phyloP scores from a whole-genome alignment of 2,888 invertebrate species.

The Stramonita haemastoma region DNA sequence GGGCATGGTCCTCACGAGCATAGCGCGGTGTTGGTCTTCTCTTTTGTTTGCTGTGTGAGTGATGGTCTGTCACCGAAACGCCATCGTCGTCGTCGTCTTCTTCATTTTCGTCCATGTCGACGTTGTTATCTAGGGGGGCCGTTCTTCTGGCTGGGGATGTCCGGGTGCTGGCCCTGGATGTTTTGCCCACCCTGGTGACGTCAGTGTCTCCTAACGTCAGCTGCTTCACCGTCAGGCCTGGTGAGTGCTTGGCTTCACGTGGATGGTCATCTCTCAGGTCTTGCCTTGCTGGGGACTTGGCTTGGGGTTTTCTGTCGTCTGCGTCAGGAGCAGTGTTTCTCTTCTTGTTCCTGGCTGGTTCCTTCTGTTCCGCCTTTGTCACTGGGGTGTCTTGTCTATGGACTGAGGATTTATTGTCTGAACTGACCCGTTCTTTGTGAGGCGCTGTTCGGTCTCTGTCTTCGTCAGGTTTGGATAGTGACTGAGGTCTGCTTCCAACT shows the following conservation, averaged over 20 bases:
- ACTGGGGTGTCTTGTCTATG: background rate
- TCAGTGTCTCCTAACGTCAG: background rate
- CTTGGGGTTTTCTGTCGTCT: background rate
- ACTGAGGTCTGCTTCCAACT: background rate
- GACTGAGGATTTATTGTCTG: background rate
- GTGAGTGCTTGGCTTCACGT: background rate
- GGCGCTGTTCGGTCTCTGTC: background rate
- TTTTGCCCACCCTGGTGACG: background rate
- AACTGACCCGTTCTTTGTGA: background rate
- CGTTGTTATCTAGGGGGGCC: background rate
- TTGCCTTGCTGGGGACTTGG: background rate
- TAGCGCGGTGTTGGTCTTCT: background rate
- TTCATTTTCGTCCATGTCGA: too few species aligned
- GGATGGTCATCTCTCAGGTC: background rate
- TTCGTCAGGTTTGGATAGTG: constrained; percentile 3
- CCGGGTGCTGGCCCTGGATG: background rate
- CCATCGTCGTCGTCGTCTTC: background rate
- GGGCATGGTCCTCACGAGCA: background rate
- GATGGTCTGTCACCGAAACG: background rate
- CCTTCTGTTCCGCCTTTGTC: background rate
- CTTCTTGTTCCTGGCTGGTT: background rate
- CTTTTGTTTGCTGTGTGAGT: background rate
- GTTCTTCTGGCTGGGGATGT: background rate
- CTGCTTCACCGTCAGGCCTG: background rate
- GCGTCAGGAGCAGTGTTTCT: background rate